phyloP scores from a whole-genome alignment of 2,888 invertebrate species.

The Ennomos quercinarius region DNA sequence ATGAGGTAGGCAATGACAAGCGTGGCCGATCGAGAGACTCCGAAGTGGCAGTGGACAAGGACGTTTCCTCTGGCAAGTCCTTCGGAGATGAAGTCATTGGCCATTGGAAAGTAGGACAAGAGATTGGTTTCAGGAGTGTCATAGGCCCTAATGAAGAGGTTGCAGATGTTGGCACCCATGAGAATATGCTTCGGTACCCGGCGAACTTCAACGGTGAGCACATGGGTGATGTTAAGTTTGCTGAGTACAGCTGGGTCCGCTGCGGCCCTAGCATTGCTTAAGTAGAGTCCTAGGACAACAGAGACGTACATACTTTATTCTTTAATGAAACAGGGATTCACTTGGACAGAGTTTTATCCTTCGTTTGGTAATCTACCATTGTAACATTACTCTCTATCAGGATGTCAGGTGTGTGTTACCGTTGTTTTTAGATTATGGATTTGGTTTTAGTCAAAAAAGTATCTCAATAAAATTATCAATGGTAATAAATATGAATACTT shows the following conservation, averaged over 20 bases:
- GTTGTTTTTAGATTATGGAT: too few species aligned
- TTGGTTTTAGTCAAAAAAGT: too few species aligned
- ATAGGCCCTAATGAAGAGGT: slow-evolving; percentile 79
- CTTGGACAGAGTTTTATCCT: too few species aligned
- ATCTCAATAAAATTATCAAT: too few species aligned
- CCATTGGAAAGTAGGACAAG: slow-evolving; percentile 79
- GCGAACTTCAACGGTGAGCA: slow-evolving; percentile 77
- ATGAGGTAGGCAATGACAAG: slow-evolving; percentile 98
- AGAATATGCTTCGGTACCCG: slow-evolving; percentile 72
- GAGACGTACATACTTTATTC: slow-evolving; percentile 25
- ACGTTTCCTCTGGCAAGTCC: slow-evolving; percentile 88
- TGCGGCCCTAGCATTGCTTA: slow-evolving; percentile 78
- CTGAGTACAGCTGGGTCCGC: slow-evolving; percentile 64
- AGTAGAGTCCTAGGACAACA: slow-evolving; percentile 64
- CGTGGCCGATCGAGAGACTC: slow-evolving; percentile 97
- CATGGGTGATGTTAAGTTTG: slow-evolving; percentile 76
- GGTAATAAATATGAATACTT: too few species aligned
- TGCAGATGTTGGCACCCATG: slow-evolving; percentile 65
- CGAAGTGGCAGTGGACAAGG: slow-evolving; percentile 97
- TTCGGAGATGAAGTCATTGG: slow-evolving; percentile 82
- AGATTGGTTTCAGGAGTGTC: slow-evolving; percentile 76
- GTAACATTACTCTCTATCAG: too few species aligned
- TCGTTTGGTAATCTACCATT: too few species aligned
- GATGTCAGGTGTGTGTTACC: too few species aligned
- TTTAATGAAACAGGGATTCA: not conserved